Evolutionary conservation across 2,113 vertebrate genomes (phyloP).

Genomic region (Aldabrachelys gigantea): DNA sequence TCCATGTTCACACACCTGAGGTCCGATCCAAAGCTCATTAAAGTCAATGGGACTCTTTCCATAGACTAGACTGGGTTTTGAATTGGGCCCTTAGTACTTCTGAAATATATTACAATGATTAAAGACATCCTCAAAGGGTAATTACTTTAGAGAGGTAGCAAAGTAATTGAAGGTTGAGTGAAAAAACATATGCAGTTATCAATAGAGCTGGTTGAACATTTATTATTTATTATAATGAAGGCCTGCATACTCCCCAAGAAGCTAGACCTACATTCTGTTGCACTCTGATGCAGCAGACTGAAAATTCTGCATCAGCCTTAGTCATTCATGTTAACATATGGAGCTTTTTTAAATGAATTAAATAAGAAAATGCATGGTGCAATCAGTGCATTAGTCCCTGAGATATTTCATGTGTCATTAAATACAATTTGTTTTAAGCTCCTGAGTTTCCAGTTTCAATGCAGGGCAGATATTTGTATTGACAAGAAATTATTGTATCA

Average conservation of each 20-base stretch:
- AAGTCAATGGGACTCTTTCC: background rate
- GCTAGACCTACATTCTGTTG: background rate
- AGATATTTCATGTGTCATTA: background rate
- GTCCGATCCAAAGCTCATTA: conserved; percentile 31
- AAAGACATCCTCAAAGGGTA: conserved; percentile 18
- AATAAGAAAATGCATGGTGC: background rate
- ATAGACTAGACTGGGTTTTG: background rate
- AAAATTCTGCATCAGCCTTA: background rate
- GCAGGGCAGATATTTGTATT: background rate
- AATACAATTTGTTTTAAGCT: background rate
- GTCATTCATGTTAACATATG: background rate
- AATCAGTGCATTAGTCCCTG: background rate
- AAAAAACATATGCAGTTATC: conserved; percentile 7
- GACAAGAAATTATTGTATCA: background rate
- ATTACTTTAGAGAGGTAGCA: conserved; percentile 12
- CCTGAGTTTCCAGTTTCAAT: rapidly evolving
- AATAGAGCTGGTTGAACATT: background rate
- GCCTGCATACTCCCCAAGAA: background rate
- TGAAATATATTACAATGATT: background rate
- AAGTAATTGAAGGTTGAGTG: background rate
- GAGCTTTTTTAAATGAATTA: background rate
- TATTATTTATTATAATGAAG: background rate
- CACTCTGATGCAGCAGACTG: background rate
- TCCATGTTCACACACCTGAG: conserved; percentile 17
- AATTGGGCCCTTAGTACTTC: background rate